A percentile compares a stretch with the other conserved stretches of the same genome.
phyloP scores from a whole-genome alignment of 2,797 vertebrate species.

The Peromyscus attwateri region DNA sequence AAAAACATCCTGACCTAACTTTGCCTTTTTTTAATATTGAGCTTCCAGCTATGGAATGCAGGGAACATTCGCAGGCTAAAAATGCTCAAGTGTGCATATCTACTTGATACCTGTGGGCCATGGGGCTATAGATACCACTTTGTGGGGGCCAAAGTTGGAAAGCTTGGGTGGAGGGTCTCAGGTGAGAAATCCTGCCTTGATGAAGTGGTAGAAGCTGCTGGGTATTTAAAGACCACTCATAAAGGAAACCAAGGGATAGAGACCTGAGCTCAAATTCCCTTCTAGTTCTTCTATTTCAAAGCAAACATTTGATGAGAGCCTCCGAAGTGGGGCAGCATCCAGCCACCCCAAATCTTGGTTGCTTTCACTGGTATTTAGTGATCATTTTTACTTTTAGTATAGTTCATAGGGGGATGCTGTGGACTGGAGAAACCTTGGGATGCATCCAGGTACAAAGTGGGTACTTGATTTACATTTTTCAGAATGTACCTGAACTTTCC shows the following conservation, averaged over 20 bases:
- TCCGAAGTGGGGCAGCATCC: background rate
- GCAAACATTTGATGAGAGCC: background rate
- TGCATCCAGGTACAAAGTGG: background rate
- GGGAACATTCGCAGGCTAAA: background rate
- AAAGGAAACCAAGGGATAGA: background rate
- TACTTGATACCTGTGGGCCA: background rate
- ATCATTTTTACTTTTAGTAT: background rate
- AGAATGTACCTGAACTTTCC: background rate
- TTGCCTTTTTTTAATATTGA: background rate
- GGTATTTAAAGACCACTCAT: background rate
- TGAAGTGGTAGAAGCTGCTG: background rate
- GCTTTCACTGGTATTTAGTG: background rate
- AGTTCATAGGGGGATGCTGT: background rate
- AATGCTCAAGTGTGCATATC: background rate
- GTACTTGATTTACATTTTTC: background rate
- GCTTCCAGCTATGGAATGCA: background rate
- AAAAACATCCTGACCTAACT: slow-evolving; percentile 58
- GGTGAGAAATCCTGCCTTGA: background rate
- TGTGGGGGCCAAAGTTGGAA: background rate
- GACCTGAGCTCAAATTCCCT: background rate
- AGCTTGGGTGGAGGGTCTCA: background rate
- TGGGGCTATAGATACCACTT: background rate
- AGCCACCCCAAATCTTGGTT: background rate
- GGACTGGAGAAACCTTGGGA: background rate
- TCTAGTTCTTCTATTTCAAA: background rate